Percentiles rank a stretch among this genome's conserved stretches.
Evolutionary conservation across 2,113 vertebrate species (phyloP).

Genomic region (Phodopus roborovskii): DNA sequence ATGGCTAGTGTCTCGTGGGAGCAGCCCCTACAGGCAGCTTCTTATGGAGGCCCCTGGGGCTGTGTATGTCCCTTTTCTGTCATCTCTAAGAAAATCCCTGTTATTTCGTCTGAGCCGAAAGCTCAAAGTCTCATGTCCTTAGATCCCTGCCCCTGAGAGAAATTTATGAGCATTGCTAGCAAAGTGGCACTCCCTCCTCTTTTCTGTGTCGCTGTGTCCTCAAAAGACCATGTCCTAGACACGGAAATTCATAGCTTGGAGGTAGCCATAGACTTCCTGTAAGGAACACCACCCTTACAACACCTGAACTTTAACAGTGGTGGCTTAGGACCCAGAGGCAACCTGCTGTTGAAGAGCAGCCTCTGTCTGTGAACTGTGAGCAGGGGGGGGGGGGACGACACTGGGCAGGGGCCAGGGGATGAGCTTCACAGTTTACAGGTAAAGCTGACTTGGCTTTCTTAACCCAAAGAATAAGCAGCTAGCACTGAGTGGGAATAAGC

Average conservation of each 20-base stretch:
- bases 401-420: rapidly evolving
- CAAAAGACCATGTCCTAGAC: constrained; percentile 38
- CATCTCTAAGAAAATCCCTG: constrained; percentile 48
- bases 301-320: background rate
- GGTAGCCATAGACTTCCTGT: background rate
- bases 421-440: background rate
- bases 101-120: constrained; percentile 55
- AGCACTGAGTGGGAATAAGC: background rate
- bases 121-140: constrained; percentile 57
- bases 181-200: constrained; percentile 6
- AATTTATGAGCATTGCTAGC: constrained; percentile 50
- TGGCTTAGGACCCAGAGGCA: background rate
- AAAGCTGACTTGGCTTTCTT: background rate
- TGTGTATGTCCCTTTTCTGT: constrained; percentile 24
- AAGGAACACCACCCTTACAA: background rate
- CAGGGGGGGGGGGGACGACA: too few relatives aligned
- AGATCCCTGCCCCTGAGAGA: constrained; percentile 31
- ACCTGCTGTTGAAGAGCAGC: background rate
- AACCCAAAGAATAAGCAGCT: background rate
- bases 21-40: background rate
- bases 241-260: background rate
- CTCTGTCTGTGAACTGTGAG: background rate
- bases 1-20: background rate
- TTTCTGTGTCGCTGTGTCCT: constrained; percentile 19
- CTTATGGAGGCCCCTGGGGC: background rate